phyloP scores from a whole-genome alignment of 2,113 vertebrate genomes.

The Scortum barcoo region DNA sequence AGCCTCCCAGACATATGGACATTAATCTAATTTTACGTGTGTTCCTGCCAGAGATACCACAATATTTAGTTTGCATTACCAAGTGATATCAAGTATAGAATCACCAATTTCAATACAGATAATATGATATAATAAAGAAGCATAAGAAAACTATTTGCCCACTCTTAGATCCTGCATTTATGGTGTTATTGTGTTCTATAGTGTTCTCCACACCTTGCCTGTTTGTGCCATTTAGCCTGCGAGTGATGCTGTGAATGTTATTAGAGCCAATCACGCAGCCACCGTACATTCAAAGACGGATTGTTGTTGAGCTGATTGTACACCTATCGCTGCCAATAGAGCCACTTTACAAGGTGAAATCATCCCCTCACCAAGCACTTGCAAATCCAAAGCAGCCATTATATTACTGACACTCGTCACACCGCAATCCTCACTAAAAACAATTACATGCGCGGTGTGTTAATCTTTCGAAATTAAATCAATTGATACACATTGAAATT shows the following conservation, averaged over 20 bases:
- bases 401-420: neutral
- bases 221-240: neutral
- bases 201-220: neutral
- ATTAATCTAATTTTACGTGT: neutral
- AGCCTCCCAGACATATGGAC: neutral
- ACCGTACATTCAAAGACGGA: neutral
- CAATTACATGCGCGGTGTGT: neutral
- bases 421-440: constrained; percentile 7
- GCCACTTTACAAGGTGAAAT: neutral
- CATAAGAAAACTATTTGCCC: neutral
- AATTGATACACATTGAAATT: neutral
- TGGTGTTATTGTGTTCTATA: neutral
- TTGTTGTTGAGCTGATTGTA: neutral
- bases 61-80: neutral
- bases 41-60: neutral
- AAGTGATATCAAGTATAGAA: neutral
- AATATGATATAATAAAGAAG: no score
- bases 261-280: neutral
- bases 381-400: neutral
- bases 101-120: neutral
- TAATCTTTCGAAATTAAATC: neutral
- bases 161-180: neutral
- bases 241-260: neutral
- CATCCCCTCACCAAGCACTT: neutral
- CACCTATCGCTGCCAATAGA: neutral